Base-by-base conservation (phyloP, 2,113 vertebrate genomes). In the Serilophus lunatus region DNA sequence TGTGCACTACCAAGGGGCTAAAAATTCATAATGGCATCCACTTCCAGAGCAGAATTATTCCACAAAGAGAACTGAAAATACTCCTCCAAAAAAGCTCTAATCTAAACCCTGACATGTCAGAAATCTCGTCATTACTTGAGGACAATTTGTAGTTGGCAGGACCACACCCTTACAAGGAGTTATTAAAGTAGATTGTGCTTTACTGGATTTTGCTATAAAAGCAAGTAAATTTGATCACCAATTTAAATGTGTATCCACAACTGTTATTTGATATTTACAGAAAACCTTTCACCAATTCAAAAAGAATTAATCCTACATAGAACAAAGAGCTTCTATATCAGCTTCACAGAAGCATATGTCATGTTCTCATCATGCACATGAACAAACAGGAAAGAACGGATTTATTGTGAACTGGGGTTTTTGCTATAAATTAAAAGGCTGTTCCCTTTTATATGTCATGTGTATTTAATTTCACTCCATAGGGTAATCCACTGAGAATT, bases 381-480 rank as follows among this genome's bases (percentile, higher is more conserved):
- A 93, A 94, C 92, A 96, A 97, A 97, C 96, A 97, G 96, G 97
- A 97, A 97, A 97, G 96, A 95, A 84, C 9, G 0, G 92, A 96
- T 95, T 95, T 96, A 95, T 96, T 92, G 90, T 92, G 95, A 94
- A 89, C 95, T 83, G 83, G 53, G 90, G 51, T 56, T 96, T 87
- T 91, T 94, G 86, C 93, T 96, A 97, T 97, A 95, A 96, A 97
- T 97, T 96, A 92, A 96, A 95, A 96, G 64, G 83, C 82, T 86
- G 64, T 94, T 92, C 94, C 78, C 92, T 97, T 98, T 96, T 85
- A 96, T 95, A 96, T 97, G 96, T 94, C 96, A 94, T 96, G 90
- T 97, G 96, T 90, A 94, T 97, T 97, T 97, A 95, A 97, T 97
- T 97, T 96, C 90, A 92, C 87, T 94, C 78, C 92, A 96, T 93